Conservation (phyloP, 92 coral and sea anemone species). For the Phenganax stokvisi region DNA sequence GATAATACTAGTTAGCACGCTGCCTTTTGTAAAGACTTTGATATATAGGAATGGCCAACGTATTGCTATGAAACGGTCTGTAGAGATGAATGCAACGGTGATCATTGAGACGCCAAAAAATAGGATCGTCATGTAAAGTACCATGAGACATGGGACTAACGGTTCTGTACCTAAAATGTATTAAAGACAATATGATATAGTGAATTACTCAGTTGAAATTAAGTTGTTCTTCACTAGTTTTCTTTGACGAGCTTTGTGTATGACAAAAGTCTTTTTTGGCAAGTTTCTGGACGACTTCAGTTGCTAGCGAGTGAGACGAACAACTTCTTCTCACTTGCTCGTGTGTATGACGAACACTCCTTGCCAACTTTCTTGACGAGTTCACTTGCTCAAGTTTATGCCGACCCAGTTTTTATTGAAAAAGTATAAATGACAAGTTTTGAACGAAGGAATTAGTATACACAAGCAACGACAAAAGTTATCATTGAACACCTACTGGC, state of each 20-base stretch:
- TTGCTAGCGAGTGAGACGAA: too few relatives aligned
- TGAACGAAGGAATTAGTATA: too few relatives aligned
- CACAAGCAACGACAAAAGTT: background rate
- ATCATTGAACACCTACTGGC: background rate
- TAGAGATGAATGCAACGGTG: slow-evolving; percentile 69
- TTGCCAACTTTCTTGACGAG: too few relatives aligned
- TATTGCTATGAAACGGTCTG: slow-evolving; percentile 79
- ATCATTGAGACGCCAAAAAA: slow-evolving; percentile 85
- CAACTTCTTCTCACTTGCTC: too few relatives aligned
- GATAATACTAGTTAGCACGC: slow-evolving; percentile 33
- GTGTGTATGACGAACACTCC: too few relatives aligned
- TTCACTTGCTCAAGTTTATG: too few relatives aligned
- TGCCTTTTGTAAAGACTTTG: slow-evolving; percentile 51
- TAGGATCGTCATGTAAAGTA: slow-evolving; percentile 74
- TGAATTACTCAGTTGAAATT: background rate
- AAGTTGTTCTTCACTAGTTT: too few relatives aligned
- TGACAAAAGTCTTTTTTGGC: too few relatives aligned
- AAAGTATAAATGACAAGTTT: too few relatives aligned
- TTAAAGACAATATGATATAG: background rate
- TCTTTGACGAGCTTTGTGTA: too few relatives aligned
- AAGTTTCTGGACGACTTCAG: too few relatives aligned
- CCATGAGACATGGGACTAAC: slow-evolving; percentile 70
- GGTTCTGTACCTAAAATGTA: slow-evolving; percentile 44
- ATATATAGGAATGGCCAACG: slow-evolving; percentile 70
- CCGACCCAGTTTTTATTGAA: too few relatives aligned